These are phyloP conservation scores for Sus cebifrons DNA, from an alignment of 2,797 vertebrate species.

Conservation along the genomic window DNA sequence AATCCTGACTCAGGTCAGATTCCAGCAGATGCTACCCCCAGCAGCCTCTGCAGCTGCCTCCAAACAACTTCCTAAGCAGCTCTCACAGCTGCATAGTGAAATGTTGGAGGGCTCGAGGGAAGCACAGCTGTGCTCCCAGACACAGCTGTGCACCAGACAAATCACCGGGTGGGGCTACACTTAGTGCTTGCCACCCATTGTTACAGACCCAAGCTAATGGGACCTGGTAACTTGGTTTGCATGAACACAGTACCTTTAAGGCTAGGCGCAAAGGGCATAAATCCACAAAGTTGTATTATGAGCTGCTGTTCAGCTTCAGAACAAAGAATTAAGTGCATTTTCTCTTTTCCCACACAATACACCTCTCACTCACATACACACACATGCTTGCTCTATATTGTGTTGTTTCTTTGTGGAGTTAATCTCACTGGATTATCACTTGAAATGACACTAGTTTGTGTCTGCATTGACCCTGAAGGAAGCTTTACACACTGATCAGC, in stretches of 20 bases:
- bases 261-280: slow-evolving; percentile 10
- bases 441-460: slow-evolving; percentile 77
- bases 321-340: slow-evolving; percentile 52
- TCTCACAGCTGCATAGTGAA: slow-evolving; percentile 72
- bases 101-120: not conserved
- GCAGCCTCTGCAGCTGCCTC: slow-evolving; percentile 61
- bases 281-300: slow-evolving; percentile 36
- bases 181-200: slow-evolving; percentile 63
- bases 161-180: not conserved
- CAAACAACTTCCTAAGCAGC: slow-evolving; percentile 24
- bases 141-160: slow-evolving; percentile 76
- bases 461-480: slow-evolving; percentile 78
- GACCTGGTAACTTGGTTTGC: not conserved
- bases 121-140: slow-evolving; percentile 80
- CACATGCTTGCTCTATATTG: not conserved
- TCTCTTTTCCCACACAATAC: slow-evolving; percentile 51
- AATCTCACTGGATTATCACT: slow-evolving; percentile 83
- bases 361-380: no score
- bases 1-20: not conserved
- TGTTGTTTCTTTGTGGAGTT: slow-evolving; percentile 80
- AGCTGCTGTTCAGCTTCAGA: slow-evolving; percentile 47
- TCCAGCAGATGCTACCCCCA: not conserved
- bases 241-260: slow-evolving; percentile 14
- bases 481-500: slow-evolving; percentile 69
- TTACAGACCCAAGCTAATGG: not conserved